Percentiles rank a stretch among this genome's conserved stretches.
phyloP scores from a whole-genome alignment of 1,140 invertebrate genomes.

The Marisa cornuarietis region DNA sequence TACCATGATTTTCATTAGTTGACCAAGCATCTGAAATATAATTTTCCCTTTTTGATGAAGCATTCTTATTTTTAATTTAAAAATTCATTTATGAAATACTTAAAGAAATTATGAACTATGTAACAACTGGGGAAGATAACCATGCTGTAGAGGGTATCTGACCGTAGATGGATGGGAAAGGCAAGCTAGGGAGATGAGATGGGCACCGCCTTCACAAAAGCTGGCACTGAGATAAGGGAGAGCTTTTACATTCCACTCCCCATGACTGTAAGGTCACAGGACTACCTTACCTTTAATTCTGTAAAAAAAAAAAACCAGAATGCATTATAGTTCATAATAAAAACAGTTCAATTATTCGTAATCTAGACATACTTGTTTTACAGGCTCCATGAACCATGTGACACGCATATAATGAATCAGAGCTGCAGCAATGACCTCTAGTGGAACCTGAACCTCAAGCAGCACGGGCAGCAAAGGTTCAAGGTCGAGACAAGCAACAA shows the following conservation, averaged over 20 bases:
- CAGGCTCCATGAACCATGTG: background rate
- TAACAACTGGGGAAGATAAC: too few species aligned
- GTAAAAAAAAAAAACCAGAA: background rate
- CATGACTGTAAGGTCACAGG: too few species aligned
- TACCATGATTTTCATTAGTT: background rate
- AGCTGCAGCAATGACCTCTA: constrained; percentile 3
- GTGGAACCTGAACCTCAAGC: background rate
- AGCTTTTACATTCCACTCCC: too few species aligned
- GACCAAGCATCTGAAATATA: background rate
- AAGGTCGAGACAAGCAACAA: constrained; percentile 10
- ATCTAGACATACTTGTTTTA: background rate
- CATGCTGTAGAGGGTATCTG: too few species aligned
- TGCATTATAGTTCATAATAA: background rate
- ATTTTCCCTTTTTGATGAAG: too few species aligned
- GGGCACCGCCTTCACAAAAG: too few species aligned
- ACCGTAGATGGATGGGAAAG: too few species aligned
- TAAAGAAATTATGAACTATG: background rate
- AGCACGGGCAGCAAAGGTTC: constrained; percentile 4
- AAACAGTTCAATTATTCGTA: background rate
- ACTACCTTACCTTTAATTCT: too few species aligned
- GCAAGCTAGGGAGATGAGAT: too few species aligned
- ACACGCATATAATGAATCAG: background rate
- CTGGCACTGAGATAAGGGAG: too few species aligned
- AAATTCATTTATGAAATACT: background rate
- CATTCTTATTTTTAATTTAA: background rate